phyloP scores from a whole-genome alignment of 2,888 invertebrate genomes.

The Macrosoma leucophasiata region DNA sequence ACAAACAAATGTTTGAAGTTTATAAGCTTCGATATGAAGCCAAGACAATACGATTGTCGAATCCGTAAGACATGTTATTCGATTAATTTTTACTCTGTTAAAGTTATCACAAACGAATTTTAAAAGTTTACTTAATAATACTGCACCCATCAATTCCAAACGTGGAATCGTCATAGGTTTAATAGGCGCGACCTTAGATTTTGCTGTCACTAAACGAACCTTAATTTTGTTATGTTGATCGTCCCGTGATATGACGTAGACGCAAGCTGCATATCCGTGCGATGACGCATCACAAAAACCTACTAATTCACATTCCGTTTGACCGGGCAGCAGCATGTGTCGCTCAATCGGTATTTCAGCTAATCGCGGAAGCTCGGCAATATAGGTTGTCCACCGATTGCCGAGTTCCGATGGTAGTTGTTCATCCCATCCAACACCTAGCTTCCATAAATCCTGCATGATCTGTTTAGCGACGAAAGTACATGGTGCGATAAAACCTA shows the following conservation, averaged over 20 bases:
- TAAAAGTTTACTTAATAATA: slow-evolving; percentile 5
- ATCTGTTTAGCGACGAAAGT: slow-evolving; percentile 13
- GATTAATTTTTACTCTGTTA: background rate
- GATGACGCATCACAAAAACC: slow-evolving; percentile 11
- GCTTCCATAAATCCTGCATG: slow-evolving; percentile 15
- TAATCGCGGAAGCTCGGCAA: slow-evolving; percentile 1
- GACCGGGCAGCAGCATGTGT: background rate
- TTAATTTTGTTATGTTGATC: no score
- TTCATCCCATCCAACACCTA: slow-evolving; percentile 15
- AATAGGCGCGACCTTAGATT: slow-evolving; percentile 1
- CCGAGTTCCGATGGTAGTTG: background rate
- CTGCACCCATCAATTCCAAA: slow-evolving; percentile 1
- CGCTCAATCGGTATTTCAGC: slow-evolving; percentile 3
- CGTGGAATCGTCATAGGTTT: slow-evolving; percentile 2
- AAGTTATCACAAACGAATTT: slow-evolving; percentile 2
- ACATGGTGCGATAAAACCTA: slow-evolving; percentile 9
- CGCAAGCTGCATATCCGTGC: slow-evolving; percentile 4
- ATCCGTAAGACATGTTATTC: slow-evolving; percentile 1
- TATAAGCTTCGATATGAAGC: slow-evolving; percentile 11
- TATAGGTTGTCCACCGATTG: slow-evolving; percentile 7
- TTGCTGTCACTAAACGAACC: background rate
- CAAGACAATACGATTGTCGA: slow-evolving; percentile 13
- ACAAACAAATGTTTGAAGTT: slow-evolving; percentile 12
- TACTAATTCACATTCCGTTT: background rate
- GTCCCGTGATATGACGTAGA: background rate